Evolutionary conservation across 1,140 invertebrate genomes (phyloP), one percentile per base, ranked within the genome.

Genomic region (Notospermus geniculatus): DNA sequence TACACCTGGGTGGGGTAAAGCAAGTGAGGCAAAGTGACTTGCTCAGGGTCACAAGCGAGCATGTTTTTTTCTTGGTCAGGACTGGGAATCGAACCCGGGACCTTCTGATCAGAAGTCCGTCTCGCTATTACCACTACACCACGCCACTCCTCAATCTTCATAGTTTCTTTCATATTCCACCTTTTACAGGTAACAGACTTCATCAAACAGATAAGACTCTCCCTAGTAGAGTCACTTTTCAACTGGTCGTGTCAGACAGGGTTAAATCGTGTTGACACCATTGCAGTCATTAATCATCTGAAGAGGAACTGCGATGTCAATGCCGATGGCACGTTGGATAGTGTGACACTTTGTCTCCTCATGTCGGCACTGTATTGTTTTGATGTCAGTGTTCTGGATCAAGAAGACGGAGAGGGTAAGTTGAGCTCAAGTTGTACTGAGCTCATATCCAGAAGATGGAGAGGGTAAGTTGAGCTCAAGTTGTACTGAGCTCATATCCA

Each of bases 291-390:
- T 4, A 68, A 76, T 36, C 77, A 83, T 60, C 71, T 87, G 22
- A 76, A 79, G 28, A 73, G 71, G 46, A 68, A 73, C 23, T 79
- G 72, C 54, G 66, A 68, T 43, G 27, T 70, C 19, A 65, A 56
- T 60, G 74, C 79, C 64, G 78, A 81, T 73, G 72, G 80, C 75
- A 71, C 78, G 54, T 80, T 93, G 25, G 90, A 92, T 71, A 87
- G 88, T 76, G 87, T 93, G 0, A 89, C 88, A 0, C 77, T 94
- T 0, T 87, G 88, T 25, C 78, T 95, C 4, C 83, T 91, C 39
- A 90, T 95, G 88, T 88, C 92, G 0, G 75, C 95, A 19, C 76
- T 96, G 2, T 92, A 93, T 77, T 86, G 89, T 0, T 83, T 95
- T 36, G 93, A 97, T 83, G 82, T 93, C 1, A 92, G 89, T 43